Percentiles rank a stretch among this genome's conserved stretches.
Conservation (phyloP, 2,797 vertebrate genomes). For the Moxostoma hubbsi region DNA sequence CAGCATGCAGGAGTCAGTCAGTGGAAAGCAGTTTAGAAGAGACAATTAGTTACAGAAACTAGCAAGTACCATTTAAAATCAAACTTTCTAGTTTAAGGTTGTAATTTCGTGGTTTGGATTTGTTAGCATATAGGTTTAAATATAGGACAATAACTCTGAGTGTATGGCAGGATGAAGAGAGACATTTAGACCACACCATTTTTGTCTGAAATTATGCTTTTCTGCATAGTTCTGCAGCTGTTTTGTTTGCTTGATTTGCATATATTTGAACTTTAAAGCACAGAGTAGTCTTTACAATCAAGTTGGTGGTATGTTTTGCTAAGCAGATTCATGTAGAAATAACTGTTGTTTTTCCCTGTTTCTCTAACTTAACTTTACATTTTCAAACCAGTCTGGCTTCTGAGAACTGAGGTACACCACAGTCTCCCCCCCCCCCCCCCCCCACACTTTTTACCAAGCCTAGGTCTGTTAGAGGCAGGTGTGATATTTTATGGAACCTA, state of each 20-base stretch:
- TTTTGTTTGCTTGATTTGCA: not conserved
- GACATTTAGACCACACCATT: not conserved
- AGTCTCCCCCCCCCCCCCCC: not conserved
- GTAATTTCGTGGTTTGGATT: not conserved
- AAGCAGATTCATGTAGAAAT: not conserved
- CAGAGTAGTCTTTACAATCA: not conserved
- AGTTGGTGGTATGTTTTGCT: not conserved
- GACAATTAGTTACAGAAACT: not conserved
- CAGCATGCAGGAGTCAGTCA: not conserved
- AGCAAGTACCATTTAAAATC: slow-evolving; percentile 21
- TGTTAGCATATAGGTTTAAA: not conserved
- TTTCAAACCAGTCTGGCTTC: not conserved
- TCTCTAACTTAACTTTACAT: not conserved
- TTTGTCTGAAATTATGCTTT: slow-evolving; percentile 4
- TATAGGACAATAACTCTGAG: not conserved
- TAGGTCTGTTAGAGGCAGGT: too few species aligned
- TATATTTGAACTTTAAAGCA: not conserved
- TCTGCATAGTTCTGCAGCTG: not conserved
- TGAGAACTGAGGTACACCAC: not conserved
- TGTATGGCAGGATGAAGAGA: not conserved
- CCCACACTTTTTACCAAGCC: too few species aligned
- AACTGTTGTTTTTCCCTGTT: not conserved
- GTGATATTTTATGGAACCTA: too few species aligned
- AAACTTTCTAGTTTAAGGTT: slow-evolving; percentile 15
- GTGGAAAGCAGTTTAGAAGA: not conserved